These are phyloP conservation scores for Exocentrus adspersus DNA, from an alignment of 2,888 invertebrate species.

Conservation along the genomic window DNA sequence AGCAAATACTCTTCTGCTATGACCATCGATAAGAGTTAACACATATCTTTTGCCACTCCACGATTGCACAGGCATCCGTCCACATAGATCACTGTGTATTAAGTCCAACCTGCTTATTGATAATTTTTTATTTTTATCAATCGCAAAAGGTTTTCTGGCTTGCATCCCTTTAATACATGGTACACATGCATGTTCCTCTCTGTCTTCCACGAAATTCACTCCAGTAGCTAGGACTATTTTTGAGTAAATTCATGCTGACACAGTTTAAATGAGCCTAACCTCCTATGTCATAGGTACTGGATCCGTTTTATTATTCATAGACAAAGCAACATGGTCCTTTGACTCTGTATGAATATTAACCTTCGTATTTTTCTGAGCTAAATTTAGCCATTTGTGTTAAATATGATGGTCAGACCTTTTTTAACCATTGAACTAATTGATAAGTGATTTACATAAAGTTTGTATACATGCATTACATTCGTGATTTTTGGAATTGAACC, in stretches of 20 bases:
- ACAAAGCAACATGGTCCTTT: background rate
- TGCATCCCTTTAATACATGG: slow-evolving; percentile 37
- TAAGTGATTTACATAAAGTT: background rate
- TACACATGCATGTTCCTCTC: slow-evolving; percentile 17
- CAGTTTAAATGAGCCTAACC: background rate
- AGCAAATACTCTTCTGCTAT: slow-evolving; percentile 30
- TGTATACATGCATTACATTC: background rate
- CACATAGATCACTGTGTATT: slow-evolving; percentile 34
- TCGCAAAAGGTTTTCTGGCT: slow-evolving; percentile 50
- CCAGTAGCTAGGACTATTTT: slow-evolving; percentile 3
- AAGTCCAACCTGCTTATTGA: slow-evolving; percentile 33
- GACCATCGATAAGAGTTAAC: slow-evolving; percentile 35
- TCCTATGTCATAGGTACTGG: slow-evolving; percentile 2
- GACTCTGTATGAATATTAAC: too few relatives aligned
- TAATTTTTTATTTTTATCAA: slow-evolving; percentile 53
- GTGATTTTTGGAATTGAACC: background rate
- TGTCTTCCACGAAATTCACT: background rate
- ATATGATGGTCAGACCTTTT: background rate
- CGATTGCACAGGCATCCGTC: slow-evolving; percentile 33
- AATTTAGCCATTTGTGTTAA: background rate
- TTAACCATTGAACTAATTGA: background rate
- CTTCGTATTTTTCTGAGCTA: background rate
- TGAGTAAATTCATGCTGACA: background rate
- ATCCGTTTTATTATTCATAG: background rate
- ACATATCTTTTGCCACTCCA: slow-evolving; percentile 28